phyloP scores from a whole-genome alignment of 2,888 invertebrate genomes.

The Isotomurus palustris region DNA sequence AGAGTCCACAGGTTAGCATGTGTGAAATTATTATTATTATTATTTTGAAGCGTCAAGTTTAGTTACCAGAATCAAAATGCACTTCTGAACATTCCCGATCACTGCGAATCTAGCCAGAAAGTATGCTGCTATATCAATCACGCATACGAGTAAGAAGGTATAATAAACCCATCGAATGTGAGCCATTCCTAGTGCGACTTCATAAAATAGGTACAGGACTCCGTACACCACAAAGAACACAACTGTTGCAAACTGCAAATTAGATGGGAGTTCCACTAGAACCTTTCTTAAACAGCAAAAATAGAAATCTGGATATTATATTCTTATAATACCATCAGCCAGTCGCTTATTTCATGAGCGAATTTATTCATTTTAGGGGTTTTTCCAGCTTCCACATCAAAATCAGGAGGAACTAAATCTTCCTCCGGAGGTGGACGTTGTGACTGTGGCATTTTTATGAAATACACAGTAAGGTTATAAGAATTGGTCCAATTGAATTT shows the following conservation, averaged over 20 bases:
- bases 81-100: neutral
- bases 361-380: constrained; percentile 10
- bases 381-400: neutral
- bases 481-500: neutral
- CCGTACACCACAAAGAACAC: constrained; percentile 1
- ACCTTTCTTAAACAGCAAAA: too few species aligned
- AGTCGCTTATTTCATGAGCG: constrained; percentile 1
- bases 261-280: too few species aligned
- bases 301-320: too few species aligned
- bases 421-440: neutral
- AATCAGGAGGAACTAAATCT: too few species aligned
- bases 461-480: neutral
- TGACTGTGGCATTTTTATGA: neutral
- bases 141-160: neutral
- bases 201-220: constrained; percentile 4
- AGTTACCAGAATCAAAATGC: neutral
- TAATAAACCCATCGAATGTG: constrained; percentile 9
- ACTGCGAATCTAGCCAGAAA: constrained; percentile 2
- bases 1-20: neutral
- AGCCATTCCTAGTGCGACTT: constrained; percentile 7
- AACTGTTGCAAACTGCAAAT: neutral
- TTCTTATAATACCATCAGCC: constrained; percentile 10
- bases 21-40: too few species aligned
- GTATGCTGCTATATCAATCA: constrained; percentile 1
- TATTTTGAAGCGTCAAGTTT: neutral